These are phyloP conservation scores for Hoplias malabaricus DNA, from an alignment of 2,113 vertebrate species.

Conservation along the genomic window DNA sequence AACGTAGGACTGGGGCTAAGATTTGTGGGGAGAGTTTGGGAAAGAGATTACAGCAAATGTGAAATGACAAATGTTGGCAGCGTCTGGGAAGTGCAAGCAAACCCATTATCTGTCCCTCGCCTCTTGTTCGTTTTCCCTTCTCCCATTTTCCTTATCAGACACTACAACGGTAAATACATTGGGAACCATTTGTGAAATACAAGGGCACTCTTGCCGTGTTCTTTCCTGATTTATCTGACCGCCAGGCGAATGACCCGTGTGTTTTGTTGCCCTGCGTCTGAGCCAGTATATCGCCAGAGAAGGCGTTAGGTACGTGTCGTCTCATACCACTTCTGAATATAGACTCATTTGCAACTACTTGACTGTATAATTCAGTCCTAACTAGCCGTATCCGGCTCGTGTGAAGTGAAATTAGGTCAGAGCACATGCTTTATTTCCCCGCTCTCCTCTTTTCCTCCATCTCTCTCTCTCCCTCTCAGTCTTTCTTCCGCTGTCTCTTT, in stretches of 20 bases:
- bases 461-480: neutral
- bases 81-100: conserved; percentile 8
- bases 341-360: conserved; percentile 46
- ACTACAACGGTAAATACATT: conserved; percentile 25
- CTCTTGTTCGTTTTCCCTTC: neutral
- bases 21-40: conserved; percentile 24
- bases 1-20: neutral
- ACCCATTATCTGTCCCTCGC: conserved; percentile 7
- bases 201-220: neutral
- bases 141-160: neutral
- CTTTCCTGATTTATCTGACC: neutral
- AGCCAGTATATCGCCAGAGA: neutral
- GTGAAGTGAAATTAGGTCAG: conserved; percentile 51
- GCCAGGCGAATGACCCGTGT: neutral
- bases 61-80: conserved; percentile 22
- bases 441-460: neutral
- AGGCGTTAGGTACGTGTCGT: neutral
- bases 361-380: conserved; percentile 43
- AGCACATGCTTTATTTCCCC: conserved; percentile 7
- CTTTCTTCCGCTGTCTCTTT: conserved; percentile 14
- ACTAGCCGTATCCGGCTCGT: conserved; percentile 39
- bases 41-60: conserved; percentile 17
- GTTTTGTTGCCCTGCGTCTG: neutral
- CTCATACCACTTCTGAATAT: conserved; percentile 17
- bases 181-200: neutral